Evolutionary conservation across 1,140 invertebrate genomes (phyloP), one percentile per base, ranked within the genome.

Genomic region (Triops cancriformis): DNA sequence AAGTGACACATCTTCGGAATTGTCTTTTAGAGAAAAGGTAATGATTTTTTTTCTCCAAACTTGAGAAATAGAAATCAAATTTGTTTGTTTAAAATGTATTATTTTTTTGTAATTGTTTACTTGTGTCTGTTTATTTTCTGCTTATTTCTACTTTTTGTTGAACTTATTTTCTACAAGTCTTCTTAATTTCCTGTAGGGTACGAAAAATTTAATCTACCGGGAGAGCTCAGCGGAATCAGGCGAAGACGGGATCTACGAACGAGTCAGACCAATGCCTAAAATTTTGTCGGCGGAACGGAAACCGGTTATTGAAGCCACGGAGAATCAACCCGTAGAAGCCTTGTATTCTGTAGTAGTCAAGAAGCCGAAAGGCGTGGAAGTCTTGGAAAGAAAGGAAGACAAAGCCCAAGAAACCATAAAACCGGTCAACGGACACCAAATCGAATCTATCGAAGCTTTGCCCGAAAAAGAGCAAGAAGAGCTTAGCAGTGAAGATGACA

Each of bases 311-410:
- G 72, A 41, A 73, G 73, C 64, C 3, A 26, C 14, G 28, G 77
- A 74, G 23, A 37, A 31, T 23, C 74, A 23, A 11, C 23, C 37
- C 31, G 26, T 45, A 10, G 77, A 78, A 27, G 31, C 77, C 18
- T 26, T 78, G 26, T 78, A 78, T 37, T 45, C 77, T 18, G 74
- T 78, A 26, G 77, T 78, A 12, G 72, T 78, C 1, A 78, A 78
- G 72, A 27, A 72, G 37, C 72, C 72, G 4, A 78, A 74, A 74
- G 18, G 11, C 11, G 9, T 78, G 0, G 31, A 41, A 73, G 31
- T 73, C 14, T 42, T 45, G 14, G 76, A 73, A 42, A 41, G 28
- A 27, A n/a, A 37, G 73, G 42, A 73, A 26, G 26, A 77, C 73
- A 27, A 14, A 1, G 26, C 26, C 31, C 18, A 5, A 37, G 75